Conservation (phyloP, 1,140 invertebrate genomes). For the Philopotamus ludificatus region DNA sequence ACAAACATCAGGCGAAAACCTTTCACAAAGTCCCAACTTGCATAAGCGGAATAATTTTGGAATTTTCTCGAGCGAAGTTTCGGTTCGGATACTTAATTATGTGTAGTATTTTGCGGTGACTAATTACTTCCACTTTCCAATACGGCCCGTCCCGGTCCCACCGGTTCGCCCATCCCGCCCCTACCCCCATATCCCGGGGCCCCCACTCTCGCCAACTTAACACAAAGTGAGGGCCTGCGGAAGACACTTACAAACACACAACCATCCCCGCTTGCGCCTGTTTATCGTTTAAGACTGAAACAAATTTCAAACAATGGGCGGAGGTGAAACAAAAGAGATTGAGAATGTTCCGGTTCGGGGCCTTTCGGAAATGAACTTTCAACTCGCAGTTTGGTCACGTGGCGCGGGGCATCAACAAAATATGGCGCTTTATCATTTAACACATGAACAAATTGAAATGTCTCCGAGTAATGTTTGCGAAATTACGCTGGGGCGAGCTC, state of each 20-base stretch:
- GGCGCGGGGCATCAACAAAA: not conserved
- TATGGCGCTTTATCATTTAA: too few species aligned
- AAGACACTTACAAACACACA: conserved; percentile 4
- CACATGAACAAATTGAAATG: too few species aligned
- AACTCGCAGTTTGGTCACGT: not conserved
- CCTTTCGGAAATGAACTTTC: not conserved
- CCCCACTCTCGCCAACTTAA: not conserved
- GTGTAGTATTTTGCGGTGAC: not conserved
- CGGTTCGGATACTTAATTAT: not conserved
- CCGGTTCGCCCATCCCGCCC: too few species aligned
- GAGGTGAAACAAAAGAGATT: conserved; percentile 7
- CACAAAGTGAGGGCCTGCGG: conserved; percentile 2
- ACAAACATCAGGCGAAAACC: too few species aligned
- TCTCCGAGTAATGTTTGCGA: too few species aligned
- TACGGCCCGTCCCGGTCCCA: too few species aligned
- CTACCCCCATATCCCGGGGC: too few species aligned
- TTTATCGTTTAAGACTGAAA: conserved; percentile 6
- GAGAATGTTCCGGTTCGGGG: not conserved
- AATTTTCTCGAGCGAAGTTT: not conserved
- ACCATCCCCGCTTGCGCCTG: not conserved
- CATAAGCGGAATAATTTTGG: not conserved
- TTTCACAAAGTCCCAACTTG: too few species aligned
- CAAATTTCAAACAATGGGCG: not conserved
- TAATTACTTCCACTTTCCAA: conserved; percentile 2
- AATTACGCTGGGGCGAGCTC: too few species aligned